phyloP scores from a whole-genome alignment of 2,797 vertebrate genomes.

The Pempheris klunzingeri region DNA sequence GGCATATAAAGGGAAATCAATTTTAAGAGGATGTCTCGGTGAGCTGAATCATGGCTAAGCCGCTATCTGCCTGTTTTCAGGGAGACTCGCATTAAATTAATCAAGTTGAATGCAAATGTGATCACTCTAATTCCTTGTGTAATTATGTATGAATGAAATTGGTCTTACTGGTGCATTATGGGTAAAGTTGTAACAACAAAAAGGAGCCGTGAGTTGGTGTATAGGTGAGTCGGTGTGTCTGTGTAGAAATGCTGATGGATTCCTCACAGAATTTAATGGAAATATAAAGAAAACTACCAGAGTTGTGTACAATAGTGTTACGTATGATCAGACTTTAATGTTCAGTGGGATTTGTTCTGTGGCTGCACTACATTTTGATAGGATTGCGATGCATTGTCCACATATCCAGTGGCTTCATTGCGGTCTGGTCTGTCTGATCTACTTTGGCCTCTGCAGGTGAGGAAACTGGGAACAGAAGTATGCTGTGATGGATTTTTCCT shows the following conservation, averaged over 20 bases:
- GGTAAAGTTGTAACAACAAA: slow-evolving; percentile 51
- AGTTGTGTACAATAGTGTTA: not conserved
- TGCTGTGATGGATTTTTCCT: not conserved
- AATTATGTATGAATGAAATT: slow-evolving; percentile 62
- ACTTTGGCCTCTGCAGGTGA: not conserved
- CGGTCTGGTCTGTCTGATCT: slow-evolving; percentile 23
- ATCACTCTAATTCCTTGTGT: slow-evolving; percentile 53
- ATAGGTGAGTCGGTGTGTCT: slow-evolving; percentile 7
- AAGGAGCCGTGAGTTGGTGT: slow-evolving; percentile 47
- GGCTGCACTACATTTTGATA: slow-evolving; percentile 4
- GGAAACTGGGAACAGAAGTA: not conserved
- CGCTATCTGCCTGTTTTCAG: slow-evolving; percentile 68
- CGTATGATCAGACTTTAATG: not conserved
- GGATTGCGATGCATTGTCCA: slow-evolving; percentile 19
- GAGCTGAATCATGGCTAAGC: slow-evolving; percentile 70
- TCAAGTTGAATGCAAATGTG: slow-evolving; percentile 72
- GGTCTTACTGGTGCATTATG: slow-evolving; percentile 44
- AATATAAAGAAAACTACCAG: not conserved
- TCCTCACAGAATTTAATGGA: slow-evolving; percentile 10
- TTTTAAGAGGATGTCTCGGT: slow-evolving; percentile 69
- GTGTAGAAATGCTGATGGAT: not conserved
- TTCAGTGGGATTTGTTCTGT: not conserved
- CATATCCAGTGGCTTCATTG: slow-evolving; percentile 15
- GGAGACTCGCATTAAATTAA: slow-evolving; percentile 66
- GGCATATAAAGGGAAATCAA: slow-evolving; percentile 78